Evolutionary conservation across 2,888 invertebrate genomes (phyloP).

Genomic region (Amblyteles armatorius): DNA sequence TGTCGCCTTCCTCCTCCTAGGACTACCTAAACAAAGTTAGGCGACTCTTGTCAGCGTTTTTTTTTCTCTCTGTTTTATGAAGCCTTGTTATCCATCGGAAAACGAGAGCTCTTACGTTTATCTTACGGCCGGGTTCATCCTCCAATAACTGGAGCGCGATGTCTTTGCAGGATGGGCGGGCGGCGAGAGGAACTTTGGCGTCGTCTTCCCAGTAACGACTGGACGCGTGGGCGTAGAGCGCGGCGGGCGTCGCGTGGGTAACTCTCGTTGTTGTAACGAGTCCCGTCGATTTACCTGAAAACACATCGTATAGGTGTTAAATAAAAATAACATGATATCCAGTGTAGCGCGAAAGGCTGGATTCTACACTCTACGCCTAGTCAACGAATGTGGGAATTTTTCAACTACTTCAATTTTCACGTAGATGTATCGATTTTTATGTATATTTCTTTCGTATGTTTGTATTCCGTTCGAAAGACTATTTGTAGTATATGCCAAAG

Average conservation of each 20-base stretch:
- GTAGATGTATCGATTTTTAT: too few species aligned
- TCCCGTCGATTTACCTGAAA: conserved; percentile 91
- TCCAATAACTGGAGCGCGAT: conserved; percentile 92
- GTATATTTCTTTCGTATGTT: too few species aligned
- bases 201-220: conserved; percentile 93
- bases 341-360: too few species aligned
- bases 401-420: too few species aligned
- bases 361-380: too few species aligned
- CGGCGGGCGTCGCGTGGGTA: conserved; percentile 93
- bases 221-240: conserved; percentile 91
- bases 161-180: conserved; percentile 91
- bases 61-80: background rate
- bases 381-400: too few species aligned
- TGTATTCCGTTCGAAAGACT: too few species aligned
- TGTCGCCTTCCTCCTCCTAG: conserved; percentile 92
- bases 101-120: conserved; percentile 87
- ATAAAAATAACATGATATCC: background rate
- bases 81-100: background rate
- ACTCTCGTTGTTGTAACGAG: conserved; percentile 92
- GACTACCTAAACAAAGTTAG: conserved; percentile 87
- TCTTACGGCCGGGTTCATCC: conserved; percentile 90
- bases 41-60: background rate
- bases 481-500: too few species aligned
- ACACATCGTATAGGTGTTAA: too few species aligned
- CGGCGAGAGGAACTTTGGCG: conserved; percentile 90